Conservation (phyloP, 2,888 invertebrate species). For the Napeogenes inachia region DNA sequence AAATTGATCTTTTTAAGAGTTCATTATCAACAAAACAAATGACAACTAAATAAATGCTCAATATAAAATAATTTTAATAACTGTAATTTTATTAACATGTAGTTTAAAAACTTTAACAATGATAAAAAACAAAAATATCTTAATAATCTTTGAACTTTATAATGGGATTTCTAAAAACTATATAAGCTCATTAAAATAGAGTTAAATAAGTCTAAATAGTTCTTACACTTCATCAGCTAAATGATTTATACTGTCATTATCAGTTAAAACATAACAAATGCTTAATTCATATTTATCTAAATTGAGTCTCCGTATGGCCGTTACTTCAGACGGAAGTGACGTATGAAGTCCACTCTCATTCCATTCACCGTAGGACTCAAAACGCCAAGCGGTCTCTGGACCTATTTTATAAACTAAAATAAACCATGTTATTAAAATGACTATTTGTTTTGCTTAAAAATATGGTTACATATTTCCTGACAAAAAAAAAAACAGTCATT, state of each 20-base stretch:
- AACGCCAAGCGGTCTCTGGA: slow-evolving; percentile 41
- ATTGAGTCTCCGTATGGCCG: slow-evolving; percentile 63
- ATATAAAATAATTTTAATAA: no score
- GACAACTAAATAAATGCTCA: no score
- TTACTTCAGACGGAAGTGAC: slow-evolving; percentile 36
- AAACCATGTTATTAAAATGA: background rate
- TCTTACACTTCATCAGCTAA: slow-evolving; percentile 78
- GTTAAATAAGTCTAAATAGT: background rate
- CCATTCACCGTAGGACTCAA: slow-evolving; percentile 56
- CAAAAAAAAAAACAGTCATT: no score
- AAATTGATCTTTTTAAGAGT: no score
- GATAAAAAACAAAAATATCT: no score
- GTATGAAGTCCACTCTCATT: slow-evolving; percentile 41
- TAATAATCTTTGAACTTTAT: no score
- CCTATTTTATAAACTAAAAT: slow-evolving; percentile 61
- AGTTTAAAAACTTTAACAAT: no score
- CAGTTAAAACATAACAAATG: slow-evolving; percentile 78
- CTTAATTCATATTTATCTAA: slow-evolving; percentile 65
- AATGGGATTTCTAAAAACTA: no score
- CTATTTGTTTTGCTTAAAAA: no score
- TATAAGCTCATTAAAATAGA: no score
- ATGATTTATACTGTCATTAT: slow-evolving; percentile 78
- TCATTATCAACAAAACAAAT: no score
- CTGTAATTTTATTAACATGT: no score
- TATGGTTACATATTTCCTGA: background rate